Evolutionary conservation across 2,888 invertebrate genomes (phyloP), one percentile per base, ranked within the genome.

Genomic region (Tanytarsus gracilentus): DNA sequence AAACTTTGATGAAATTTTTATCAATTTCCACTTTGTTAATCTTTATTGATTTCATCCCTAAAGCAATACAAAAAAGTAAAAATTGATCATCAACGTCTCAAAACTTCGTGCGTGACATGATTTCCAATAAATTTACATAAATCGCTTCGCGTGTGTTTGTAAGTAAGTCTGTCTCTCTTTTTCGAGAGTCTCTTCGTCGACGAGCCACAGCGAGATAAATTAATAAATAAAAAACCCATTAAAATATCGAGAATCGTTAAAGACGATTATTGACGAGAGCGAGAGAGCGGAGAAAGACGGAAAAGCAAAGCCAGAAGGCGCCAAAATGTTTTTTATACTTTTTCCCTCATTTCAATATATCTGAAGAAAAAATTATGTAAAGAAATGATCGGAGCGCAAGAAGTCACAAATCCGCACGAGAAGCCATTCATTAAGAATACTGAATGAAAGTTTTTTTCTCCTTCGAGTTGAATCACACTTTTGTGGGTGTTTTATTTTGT

Each of bases 401-500:
- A 14, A 55, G 16, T 39, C 9, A 2, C 8, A 44, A 56, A 44
- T 44, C 58, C 21, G 26, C 48, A 30, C 44, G 30, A n/a, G 16
- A 48, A 48, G 39, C 40, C 58, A 58, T 58, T 44, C 44, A 58
- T 58, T 58, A 58, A 51, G 58, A 58, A 58, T 58, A 58, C n/a
- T 58, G 48, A 48, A 58, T 29, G 58, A 58, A 58, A 58, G 58
- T n/a, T n/a, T n/a, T n/a, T n/a, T n/a, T n/a, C n/a, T n/a, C n/a
- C n/a, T n/a, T n/a, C n/a, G n/a, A n/a, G n/a, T 58, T 48, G 58
- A 48, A 48, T 39, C 48, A 48, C 44, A 49, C n/a, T n/a, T 16
- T 58, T 58, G 58, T 58, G 58, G 58, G 58, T 58, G 58, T 58
- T 48, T 44, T 58, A 44, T 58, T 58, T 58, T 44, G 23, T 58